These are phyloP conservation scores for Aporophyla lueneburgensis DNA, from an alignment of 2,888 invertebrate species.

Conservation along the genomic window DNA sequence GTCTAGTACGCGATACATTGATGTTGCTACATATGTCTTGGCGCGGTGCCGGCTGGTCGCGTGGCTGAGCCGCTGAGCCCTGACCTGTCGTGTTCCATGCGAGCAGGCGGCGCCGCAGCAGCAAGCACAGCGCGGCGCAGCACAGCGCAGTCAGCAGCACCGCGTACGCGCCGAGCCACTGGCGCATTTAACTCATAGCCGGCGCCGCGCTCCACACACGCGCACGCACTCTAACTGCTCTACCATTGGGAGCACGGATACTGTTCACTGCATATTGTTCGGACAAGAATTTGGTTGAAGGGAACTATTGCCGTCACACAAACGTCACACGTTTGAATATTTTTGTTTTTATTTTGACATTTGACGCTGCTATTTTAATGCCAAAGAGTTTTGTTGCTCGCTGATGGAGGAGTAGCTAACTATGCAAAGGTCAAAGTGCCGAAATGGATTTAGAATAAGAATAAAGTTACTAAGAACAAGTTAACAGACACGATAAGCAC, in stretches of 20 bases:
- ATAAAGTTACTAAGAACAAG: too few species aligned
- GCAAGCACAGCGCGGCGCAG: constrained; percentile 55
- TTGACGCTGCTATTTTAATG: not conserved
- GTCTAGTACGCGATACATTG: not conserved
- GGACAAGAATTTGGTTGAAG: constrained; percentile 45
- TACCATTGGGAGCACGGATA: constrained; percentile 9
- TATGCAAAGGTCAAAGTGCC: not conserved
- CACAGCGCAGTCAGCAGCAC: constrained; percentile 54
- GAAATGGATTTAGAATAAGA: too few species aligned
- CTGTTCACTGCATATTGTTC: constrained; percentile 29
- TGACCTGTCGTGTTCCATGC: constrained; percentile 58
- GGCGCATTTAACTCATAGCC: constrained; percentile 58
- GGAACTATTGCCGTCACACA: constrained; percentile 19
- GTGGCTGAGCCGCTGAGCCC: not conserved
- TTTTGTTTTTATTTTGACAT: constrained; percentile 31
- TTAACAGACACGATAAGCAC: too few species aligned
- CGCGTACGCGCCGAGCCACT: constrained; percentile 39
- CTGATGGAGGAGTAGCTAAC: not conserved
- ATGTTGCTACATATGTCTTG: not conserved
- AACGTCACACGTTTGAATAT: constrained; percentile 42
- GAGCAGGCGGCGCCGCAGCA: constrained; percentile 56
- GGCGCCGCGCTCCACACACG: constrained; percentile 4
- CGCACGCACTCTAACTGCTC: not conserved
- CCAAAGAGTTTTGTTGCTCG: constrained; percentile 15
- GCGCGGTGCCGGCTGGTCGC: constrained; percentile 11